Evolutionary conservation across 92 coral and sea anemone genomes (phyloP).

Genomic region (Epizoanthus illoricatus): DNA sequence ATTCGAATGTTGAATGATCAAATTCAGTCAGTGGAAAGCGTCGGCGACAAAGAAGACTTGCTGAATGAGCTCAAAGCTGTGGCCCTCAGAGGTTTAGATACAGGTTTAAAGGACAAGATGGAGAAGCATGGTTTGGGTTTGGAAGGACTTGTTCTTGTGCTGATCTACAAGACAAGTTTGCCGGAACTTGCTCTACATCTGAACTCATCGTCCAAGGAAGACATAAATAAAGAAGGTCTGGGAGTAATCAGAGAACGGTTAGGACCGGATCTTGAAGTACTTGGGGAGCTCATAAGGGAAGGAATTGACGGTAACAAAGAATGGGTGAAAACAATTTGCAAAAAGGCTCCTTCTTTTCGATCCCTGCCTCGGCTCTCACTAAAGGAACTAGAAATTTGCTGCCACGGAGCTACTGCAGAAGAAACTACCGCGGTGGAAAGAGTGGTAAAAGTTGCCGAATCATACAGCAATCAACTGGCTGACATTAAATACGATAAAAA

Average conservation of each 20-base stretch:
- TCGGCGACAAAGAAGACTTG: slow-evolving; percentile 18
- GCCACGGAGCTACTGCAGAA: slow-evolving; percentile 38
- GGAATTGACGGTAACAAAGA: slow-evolving; percentile 38
- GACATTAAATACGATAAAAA: slow-evolving; percentile 21
- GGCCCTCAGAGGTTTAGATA: slow-evolving; percentile 36
- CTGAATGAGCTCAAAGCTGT: slow-evolving; percentile 18
- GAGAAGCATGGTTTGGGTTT: slow-evolving; percentile 39
- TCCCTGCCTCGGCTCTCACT: slow-evolving; percentile 37
- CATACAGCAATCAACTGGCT: neutral
- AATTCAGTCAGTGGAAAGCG: slow-evolving; percentile 21
- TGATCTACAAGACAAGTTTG: slow-evolving; percentile 42
- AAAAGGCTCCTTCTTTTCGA: slow-evolving; percentile 45
- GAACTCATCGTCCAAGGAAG: slow-evolving; percentile 7
- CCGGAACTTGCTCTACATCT: slow-evolving; percentile 47
- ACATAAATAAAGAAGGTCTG: slow-evolving; percentile 25
- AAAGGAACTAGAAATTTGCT: neutral
- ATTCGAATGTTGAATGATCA: slow-evolving; percentile 48
- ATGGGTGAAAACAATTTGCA: slow-evolving; percentile 34
- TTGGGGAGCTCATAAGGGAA: slow-evolving; percentile 46
- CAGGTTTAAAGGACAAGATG: slow-evolving; percentile 32
- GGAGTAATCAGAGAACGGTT: slow-evolving; percentile 31
- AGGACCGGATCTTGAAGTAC: slow-evolving; percentile 61
- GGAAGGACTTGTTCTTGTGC: slow-evolving; percentile 52
- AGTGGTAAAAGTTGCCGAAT: slow-evolving; percentile 36
- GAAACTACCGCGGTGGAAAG: slow-evolving; percentile 40